Percentiles rank a stretch among this genome's conserved stretches.
phyloP scores from a whole-genome alignment of 2,113 vertebrate genomes.

The Barnardius zonarius region DNA sequence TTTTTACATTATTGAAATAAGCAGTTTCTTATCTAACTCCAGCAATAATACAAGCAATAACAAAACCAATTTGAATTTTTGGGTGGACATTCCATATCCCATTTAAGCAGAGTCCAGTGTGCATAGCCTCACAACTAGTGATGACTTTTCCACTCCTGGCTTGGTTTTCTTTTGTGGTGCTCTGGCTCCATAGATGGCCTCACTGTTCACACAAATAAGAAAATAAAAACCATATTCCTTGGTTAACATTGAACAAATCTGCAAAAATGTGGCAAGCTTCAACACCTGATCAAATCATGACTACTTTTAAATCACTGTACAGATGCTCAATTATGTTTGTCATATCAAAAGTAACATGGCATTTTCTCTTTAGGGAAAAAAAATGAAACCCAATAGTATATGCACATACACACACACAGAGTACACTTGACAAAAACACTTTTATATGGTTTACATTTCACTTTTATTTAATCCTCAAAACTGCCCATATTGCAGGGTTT shows the following conservation, averaged over 20 bases:
- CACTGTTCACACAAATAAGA: not conserved
- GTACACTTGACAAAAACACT: conserved; percentile 73
- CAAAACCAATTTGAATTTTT: not conserved
- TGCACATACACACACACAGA: conserved; percentile 46
- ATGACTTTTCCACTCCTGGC: conserved; percentile 7
- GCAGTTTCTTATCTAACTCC: conserved; percentile 61
- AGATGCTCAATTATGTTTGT: not conserved
- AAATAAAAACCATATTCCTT: not conserved
- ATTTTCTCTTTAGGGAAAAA: conserved; percentile 38
- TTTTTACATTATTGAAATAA: conserved; percentile 59
- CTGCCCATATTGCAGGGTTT: conserved; percentile 86
- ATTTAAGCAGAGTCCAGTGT: conserved; percentile 24
- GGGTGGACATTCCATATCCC: conserved; percentile 22
- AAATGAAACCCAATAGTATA: not conserved
- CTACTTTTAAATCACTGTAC: not conserved
- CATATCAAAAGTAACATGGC: conserved; percentile 33
- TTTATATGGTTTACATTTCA: conserved; percentile 80
- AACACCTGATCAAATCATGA: not conserved
- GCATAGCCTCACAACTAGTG: conserved; percentile 14
- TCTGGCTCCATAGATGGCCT: conserved; percentile 1
- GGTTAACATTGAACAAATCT: not conserved
- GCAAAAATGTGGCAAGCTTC: not conserved
- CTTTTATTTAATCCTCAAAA: conserved; percentile 90
- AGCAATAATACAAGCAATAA: conserved; percentile 55
- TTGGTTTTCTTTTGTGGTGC: not conserved